Conservation (phyloP, 2,888 invertebrate species). For the Epirrhoe alternata region DNA sequence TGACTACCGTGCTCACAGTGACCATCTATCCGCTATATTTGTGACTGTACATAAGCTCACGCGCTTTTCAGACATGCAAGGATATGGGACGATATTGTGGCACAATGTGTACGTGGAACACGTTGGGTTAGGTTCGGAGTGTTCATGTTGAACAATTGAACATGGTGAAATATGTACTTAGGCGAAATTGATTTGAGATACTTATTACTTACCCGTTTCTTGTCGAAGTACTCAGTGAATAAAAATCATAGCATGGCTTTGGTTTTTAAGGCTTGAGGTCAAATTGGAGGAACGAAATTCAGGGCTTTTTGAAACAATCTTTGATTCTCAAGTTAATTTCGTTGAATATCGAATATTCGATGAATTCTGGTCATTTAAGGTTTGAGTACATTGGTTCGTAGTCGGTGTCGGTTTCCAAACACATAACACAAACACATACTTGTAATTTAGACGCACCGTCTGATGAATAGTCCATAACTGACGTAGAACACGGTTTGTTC, state of each 20-base stretch:
- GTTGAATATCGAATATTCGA: background rate
- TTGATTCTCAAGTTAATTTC: constrained; percentile 1
- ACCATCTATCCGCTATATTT: constrained; percentile 44
- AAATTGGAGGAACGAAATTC: background rate
- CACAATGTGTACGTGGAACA: constrained; percentile 29
- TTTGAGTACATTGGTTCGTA: constrained; percentile 4
- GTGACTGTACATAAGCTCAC: constrained; percentile 49
- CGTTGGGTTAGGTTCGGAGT: constrained; percentile 17
- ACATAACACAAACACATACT: constrained; percentile 13
- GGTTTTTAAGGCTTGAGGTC: background rate
- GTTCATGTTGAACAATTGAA: constrained; percentile 20
- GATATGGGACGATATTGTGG: constrained; percentile 30
- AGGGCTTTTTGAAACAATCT: background rate
- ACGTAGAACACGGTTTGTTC: constrained; percentile 46
- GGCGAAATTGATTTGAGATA: constrained; percentile 3
- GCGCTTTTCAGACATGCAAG: constrained; percentile 43
- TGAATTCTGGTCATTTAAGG: background rate
- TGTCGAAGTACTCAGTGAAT: background rate
- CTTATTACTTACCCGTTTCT: background rate
- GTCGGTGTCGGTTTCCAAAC: constrained; percentile 28
- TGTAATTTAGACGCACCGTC: constrained; percentile 11
- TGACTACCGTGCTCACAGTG: constrained; percentile 25
- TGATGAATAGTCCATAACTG: constrained; percentile 1
- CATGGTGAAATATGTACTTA: background rate
- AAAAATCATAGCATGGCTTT: background rate